These are phyloP conservation scores for Heliconius ismenius DNA, from an alignment of 2,888 invertebrate species.

Conservation along the genomic window DNA sequence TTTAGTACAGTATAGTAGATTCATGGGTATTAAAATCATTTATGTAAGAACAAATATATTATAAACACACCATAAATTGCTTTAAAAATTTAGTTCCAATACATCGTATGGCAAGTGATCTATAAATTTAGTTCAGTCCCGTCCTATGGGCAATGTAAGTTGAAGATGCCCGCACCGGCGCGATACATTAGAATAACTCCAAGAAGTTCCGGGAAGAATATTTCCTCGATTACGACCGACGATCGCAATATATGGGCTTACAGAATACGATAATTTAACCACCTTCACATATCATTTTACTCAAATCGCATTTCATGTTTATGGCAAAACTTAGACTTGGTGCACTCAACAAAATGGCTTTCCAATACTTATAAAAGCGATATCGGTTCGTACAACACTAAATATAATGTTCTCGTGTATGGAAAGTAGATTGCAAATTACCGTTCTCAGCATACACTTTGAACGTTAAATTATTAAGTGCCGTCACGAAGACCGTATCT, in stretches of 20 bases:
- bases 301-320: slow-evolving; percentile 78
- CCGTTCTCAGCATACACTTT: slow-evolving; percentile 40
- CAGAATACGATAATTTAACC: slow-evolving; percentile 48
- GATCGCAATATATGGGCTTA: slow-evolving; percentile 39
- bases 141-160: slow-evolving; percentile 68
- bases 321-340: slow-evolving; percentile 79
- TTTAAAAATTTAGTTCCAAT: background rate
- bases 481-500: slow-evolving; percentile 34
- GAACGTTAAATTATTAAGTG: slow-evolving; percentile 39
- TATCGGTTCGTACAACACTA: slow-evolving; percentile 61
- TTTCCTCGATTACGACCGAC: slow-evolving; percentile 38
- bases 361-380: slow-evolving; percentile 78
- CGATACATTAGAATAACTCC: slow-evolving; percentile 54
- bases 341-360: slow-evolving; percentile 81
- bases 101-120: slow-evolving; percentile 62
- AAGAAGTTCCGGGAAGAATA: slow-evolving; percentile 40
- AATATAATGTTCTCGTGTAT: slow-evolving; percentile 41
- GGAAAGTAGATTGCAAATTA: slow-evolving; percentile 42
- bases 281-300: slow-evolving; percentile 78
- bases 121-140: slow-evolving; percentile 78
- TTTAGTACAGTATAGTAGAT: background rate
- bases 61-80: background rate
- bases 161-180: slow-evolving; percentile 53
- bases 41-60: background rate
- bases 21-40: background rate